phyloP scores from a whole-genome alignment of 2,113 vertebrate genomes.

The Pseudois nayaur region DNA sequence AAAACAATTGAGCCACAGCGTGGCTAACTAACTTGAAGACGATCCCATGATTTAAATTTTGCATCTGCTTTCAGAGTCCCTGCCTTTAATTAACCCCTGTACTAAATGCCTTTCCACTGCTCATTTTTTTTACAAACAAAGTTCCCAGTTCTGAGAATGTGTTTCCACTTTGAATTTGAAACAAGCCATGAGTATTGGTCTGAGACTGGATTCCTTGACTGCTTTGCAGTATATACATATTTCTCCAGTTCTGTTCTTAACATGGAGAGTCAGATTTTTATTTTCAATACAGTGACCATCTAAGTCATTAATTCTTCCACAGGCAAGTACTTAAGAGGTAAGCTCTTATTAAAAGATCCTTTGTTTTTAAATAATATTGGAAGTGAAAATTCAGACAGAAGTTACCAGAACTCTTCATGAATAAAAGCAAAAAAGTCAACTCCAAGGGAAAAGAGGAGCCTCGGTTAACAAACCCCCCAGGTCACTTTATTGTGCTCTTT shows the following conservation, averaged over 20 bases:
- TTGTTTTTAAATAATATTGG: neutral
- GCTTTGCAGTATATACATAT: neutral
- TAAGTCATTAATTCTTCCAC: neutral
- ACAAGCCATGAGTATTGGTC: neutral
- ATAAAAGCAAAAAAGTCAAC: neutral
- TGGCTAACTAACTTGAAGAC: neutral
- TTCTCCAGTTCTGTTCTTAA: neutral
- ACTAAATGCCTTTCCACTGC: neutral
- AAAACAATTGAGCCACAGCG: neutral
- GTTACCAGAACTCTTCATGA: neutral
- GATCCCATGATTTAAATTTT: neutral
- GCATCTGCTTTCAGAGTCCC: neutral
- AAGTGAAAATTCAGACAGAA: neutral
- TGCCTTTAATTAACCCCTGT: neutral
- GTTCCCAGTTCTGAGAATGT: neutral
- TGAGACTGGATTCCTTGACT: neutral
- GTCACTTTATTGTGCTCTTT: neutral
- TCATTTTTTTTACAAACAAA: neutral
- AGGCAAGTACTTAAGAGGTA: neutral
- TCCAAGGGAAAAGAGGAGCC: neutral
- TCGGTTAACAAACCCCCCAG: neutral
- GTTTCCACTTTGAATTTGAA: constrained; percentile 7
- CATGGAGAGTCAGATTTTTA: neutral
- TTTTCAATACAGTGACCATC: neutral
- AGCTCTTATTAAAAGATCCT: neutral